phyloP scores from a whole-genome alignment of 2,888 invertebrate species.

The Phaonia tiefii region DNA sequence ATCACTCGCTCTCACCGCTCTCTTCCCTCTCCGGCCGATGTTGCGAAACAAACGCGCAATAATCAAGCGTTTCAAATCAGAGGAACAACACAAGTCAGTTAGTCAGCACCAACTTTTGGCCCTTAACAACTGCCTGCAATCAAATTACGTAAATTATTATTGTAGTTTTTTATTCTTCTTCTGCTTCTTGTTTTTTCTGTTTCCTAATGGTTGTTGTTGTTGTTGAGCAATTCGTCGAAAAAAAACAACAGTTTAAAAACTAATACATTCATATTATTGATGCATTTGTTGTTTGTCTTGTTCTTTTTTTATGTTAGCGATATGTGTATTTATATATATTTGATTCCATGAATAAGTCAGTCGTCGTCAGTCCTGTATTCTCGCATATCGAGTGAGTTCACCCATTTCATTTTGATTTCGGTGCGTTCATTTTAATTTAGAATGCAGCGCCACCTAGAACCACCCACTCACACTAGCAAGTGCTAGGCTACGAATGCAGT shows the following conservation, averaged over 20 bases:
- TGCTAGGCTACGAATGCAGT: no score
- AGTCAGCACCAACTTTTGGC: constrained; percentile 61
- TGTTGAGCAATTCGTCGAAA: constrained; percentile 54
- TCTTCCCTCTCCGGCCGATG: not conserved
- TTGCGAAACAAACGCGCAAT: constrained; percentile 56
- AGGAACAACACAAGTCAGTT: constrained; percentile 64
- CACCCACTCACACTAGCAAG: constrained; percentile 46
- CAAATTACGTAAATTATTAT: constrained; percentile 66
- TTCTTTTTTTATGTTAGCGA: no score
- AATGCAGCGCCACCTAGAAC: constrained; percentile 30
- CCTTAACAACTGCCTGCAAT: constrained; percentile 66
- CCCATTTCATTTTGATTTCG: constrained; percentile 23
- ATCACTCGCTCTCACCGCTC: not conserved
- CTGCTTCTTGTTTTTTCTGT: constrained; percentile 6
- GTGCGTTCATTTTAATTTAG: constrained; percentile 54
- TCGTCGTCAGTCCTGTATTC: not conserved
- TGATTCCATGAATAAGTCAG: constrained; percentile 2
- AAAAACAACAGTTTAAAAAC: constrained; percentile 62
- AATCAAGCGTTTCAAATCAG: constrained; percentile 65
- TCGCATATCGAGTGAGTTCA: no score
- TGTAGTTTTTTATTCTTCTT: constrained; percentile 1
- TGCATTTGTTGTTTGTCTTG: constrained; percentile 1
- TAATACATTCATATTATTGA: constrained; percentile 60
- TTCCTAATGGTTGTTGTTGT: no score
- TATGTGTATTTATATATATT: no score